phyloP scores from a whole-genome alignment of 2,888 invertebrate species.

The Cephalotes varians region DNA sequence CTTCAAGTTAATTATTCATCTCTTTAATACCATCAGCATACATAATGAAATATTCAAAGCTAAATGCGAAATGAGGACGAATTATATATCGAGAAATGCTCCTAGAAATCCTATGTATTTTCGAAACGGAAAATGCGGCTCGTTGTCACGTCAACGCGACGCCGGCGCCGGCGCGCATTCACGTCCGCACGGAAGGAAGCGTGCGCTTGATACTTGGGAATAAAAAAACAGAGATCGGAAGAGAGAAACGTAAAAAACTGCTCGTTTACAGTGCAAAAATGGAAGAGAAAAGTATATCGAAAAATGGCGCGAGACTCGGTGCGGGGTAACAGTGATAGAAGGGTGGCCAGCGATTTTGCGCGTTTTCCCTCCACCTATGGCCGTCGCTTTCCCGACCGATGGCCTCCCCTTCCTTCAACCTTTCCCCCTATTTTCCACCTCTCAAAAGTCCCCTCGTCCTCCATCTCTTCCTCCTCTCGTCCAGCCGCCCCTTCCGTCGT shows the following conservation, averaged over 20 bases:
- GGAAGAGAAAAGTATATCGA: constrained; percentile 63
- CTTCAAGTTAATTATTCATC: neutral
- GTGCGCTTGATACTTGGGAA: constrained; percentile 23
- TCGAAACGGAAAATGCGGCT: constrained; percentile 24
- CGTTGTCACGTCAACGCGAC: constrained; percentile 21
- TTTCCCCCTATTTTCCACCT: constrained; percentile 33
- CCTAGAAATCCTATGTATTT: neutral
- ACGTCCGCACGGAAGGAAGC: constrained; percentile 23
- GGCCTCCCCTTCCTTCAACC: constrained; percentile 46
- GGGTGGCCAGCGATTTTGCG: constrained; percentile 70
- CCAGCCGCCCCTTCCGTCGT: constrained; percentile 58
- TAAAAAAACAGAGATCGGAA: constrained; percentile 30
- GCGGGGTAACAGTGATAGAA: constrained; percentile 52
- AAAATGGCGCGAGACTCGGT: constrained; percentile 66
- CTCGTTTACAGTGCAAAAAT: constrained; percentile 35
- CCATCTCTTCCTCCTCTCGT: neutral
- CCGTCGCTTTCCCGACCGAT: constrained; percentile 57
- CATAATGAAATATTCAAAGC: neutral
- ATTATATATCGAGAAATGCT: constrained; percentile 38
- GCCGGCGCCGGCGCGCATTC: constrained; percentile 21
- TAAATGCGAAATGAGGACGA: neutral
- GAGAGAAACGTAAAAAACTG: constrained; percentile 35
- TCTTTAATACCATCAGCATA: neutral
- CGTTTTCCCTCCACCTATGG: constrained; percentile 66
- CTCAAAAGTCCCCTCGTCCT: constrained; percentile 15